Percentiles rank a stretch among this genome's conserved stretches.
Conservation (phyloP, 1,140 invertebrate genomes). For the Drosophila paulistorum region DNA sequence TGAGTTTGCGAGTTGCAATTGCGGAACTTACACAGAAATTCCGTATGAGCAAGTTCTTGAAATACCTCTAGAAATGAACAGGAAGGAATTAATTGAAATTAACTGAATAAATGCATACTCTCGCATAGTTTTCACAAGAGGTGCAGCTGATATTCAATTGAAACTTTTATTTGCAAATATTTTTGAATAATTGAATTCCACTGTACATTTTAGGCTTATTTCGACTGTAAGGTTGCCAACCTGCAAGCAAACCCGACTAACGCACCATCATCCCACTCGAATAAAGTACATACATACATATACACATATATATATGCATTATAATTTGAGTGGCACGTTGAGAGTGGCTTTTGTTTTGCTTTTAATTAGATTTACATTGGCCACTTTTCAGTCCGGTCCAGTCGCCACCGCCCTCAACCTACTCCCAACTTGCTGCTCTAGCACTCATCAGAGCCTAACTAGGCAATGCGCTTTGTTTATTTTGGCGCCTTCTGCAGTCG, state of each 20-base stretch:
- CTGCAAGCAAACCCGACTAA: not conserved
- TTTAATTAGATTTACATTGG: conserved; percentile 81
- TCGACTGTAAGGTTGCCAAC: not conserved
- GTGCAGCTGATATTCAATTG: too few relatives aligned
- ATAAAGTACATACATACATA: not conserved
- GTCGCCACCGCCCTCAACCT: conserved; percentile 19
- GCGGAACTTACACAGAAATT: too few relatives aligned
- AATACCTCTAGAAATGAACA: too few relatives aligned
- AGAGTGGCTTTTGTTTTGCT: conserved; percentile 79
- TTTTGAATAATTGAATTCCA: not conserved
- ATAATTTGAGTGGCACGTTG: conserved; percentile 79
- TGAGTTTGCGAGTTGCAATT: too few relatives aligned
- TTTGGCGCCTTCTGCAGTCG: conserved; percentile 70
- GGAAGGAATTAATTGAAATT: too few relatives aligned
- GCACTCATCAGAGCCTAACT: conserved; percentile 63
- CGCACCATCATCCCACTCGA: not conserved
- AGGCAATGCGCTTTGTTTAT: conserved; percentile 73
- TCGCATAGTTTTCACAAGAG: too few relatives aligned
- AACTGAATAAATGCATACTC: too few relatives aligned
- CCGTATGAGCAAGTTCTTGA: too few relatives aligned
- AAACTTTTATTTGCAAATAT: too few relatives aligned
- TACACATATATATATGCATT: conserved; percentile 58
- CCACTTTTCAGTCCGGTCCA: conserved; percentile 68
- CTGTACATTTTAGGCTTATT: not conserved
- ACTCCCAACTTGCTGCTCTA: not conserved